Base-by-base conservation (phyloP, 2,113 vertebrate genomes). In the Sigmodon hispidus region DNA sequence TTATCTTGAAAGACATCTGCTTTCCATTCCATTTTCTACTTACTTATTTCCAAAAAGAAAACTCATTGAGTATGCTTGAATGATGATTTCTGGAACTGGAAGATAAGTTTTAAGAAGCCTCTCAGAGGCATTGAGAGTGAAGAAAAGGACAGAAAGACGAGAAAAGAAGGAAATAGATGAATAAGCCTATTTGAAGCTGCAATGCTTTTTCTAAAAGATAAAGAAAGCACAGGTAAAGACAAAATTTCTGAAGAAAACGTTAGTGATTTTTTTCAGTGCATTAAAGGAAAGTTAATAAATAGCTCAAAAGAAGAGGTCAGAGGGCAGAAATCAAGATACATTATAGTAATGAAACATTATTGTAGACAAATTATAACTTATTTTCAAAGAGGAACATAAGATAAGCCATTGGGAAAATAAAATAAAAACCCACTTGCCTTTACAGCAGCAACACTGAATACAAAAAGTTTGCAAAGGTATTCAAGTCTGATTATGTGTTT, bases 21-120 rank as follows among this genome's bases (percentile, higher is more conserved):
- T 89, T 93, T 63, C 26, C 31, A 86, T 91, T 94, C 91, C 45
- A 63, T 80, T 79, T 95, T 85, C 36, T 88, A 12, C 43, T 94
- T 87, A 90, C 43, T 86, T 89, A 92, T 83, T 50, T 26, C n/a
- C 40, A 83, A 13, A 63, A 89, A 96, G n/a, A 89, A 21, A 75
- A n/a, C 15, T 75, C 61, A 29, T 31, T 93, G 87, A 95, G 85
- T 76, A 76, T 89, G 81, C 9, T 70, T 91, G 76, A 80, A 84
- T 72, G 59, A 73, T 77, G 36, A 91, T 70, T 86, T 93, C 31
- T 40, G 91, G 65, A 91, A 29, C 4, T 94, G 40, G 26, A 84
- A 94, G 72, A 59, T 91, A 93, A 94, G 43, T 48, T 57, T 81
- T 19, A 80, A 95, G 48, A 87, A 88, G 55, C 75, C 40, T 92